phyloP scores from a whole-genome alignment of 2,797 vertebrate species.

The Melanotaenia trifasciata region DNA sequence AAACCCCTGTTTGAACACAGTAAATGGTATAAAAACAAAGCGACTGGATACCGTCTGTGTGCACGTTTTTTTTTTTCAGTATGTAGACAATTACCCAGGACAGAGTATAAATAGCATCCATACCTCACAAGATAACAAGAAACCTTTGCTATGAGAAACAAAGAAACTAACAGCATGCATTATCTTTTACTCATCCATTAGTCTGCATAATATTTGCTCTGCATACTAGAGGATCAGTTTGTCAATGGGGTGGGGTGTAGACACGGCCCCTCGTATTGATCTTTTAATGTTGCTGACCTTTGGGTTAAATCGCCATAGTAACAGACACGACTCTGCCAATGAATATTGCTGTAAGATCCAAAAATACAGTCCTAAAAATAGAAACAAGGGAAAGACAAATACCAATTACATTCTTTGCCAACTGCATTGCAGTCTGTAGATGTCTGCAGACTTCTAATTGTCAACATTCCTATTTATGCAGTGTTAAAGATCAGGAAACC shows the following conservation, averaged over 20 bases:
- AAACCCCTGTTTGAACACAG: background rate
- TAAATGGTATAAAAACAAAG: background rate
- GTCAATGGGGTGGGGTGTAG: background rate
- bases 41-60: background rate
- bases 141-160: background rate
- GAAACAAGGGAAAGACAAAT: background rate
- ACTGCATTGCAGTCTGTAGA: background rate
- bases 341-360: background rate
- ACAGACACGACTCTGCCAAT: conserved; percentile 4
- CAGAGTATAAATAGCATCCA: conserved; percentile 20
- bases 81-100: background rate
- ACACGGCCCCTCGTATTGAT: background rate
- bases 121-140: conserved; percentile 25
- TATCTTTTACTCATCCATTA: background rate
- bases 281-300: background rate
- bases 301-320: conserved; percentile 7
- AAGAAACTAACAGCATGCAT: background rate
- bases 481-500: too few species aligned
- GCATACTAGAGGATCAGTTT: background rate
- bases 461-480: background rate
- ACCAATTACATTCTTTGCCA: background rate
- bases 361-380: conserved; percentile 4
- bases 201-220: background rate
- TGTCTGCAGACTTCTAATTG: background rate
- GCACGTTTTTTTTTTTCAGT: background rate